Evolutionary conservation across 2,113 vertebrate species (phyloP), one percentile per base, ranked within the genome.

Genomic region (Chaetops frenatus): DNA sequence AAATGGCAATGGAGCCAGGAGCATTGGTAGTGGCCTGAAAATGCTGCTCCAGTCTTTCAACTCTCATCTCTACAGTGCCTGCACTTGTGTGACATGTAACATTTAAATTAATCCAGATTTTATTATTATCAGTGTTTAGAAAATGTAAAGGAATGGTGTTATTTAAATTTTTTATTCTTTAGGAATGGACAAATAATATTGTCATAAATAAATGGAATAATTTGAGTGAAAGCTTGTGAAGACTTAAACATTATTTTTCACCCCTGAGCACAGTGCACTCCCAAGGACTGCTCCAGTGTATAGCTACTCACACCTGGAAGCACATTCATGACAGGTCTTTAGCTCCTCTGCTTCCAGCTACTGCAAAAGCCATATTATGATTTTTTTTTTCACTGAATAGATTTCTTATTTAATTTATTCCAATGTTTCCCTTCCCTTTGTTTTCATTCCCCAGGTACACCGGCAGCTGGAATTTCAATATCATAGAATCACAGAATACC

Each of bases 31-130:
- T 5, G 47, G 74, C 25, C 71, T 58, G 29, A 36, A 69, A 90
- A 74, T 24, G 60, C 10, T 35, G 6, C 22, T 51, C 27, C 15
- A 9, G 33, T 9, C 18, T 48, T 65, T 57, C 40, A 36, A 27
- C 60, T 72, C 16, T 4, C 17, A 8, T 35, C 19, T 35, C 19
- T 11, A 13, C 10, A 15, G 8, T 7, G 23, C 15, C 56, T 2
- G 2, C 16, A 33, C n/a, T 21, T 21, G 14, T 7, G 15, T 0
- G 0, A 24, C 0, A 0, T 10, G 33, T 5, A 35, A 31, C 8
- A 40, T 22, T 29, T 35, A 65, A 56, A 86, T 65, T n/a, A 53
- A 77, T 7, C 11, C 22, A 5, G 2, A 4, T 17, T 70, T 72
- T 27, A 11, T 25, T 53, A 48, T 23, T 25, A 65, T 11, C 6